Evolutionary conservation across 1,140 invertebrate species (phyloP).

Genomic region (Lordiphosa mommai): DNA sequence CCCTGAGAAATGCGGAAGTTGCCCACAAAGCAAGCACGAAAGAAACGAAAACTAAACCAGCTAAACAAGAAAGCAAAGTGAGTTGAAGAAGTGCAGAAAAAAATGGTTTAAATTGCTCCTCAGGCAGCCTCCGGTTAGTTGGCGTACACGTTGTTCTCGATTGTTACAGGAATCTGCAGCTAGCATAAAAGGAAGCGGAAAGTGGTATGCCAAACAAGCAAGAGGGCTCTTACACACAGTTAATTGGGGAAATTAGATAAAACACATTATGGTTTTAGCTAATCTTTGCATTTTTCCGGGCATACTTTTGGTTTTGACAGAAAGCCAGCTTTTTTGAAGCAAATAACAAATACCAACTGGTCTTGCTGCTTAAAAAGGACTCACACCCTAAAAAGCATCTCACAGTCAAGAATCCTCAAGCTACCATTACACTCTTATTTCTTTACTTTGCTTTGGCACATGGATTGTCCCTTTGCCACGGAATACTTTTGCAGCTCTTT

Average conservation of each 20-base stretch:
- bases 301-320: no score
- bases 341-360: no score
- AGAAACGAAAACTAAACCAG: conserved; percentile 61
- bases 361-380: no score
- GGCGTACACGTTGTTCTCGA: conserved; percentile 1
- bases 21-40: conserved; percentile 14
- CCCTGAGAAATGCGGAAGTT: conserved; percentile 18
- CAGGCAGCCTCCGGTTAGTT: conserved; percentile 14
- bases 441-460: no score
- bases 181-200: background rate
- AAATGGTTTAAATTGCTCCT: conserved; percentile 33
- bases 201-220: conserved; percentile 4
- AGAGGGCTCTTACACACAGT: background rate
- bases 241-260: no score
- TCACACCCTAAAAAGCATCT: no score
- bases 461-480: background rate
- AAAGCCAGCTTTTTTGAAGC: no score
- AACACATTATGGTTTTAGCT: no score
- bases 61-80: conserved; percentile 66
- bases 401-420: no score
- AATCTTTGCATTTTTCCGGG: conserved; percentile 6
- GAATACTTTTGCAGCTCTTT: conserved; percentile 44
- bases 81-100: conserved; percentile 36
- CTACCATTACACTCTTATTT: no score
- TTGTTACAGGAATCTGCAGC: background rate